phyloP scores from a whole-genome alignment of 2,888 invertebrate genomes.

The Drosophila aldrichi region DNA sequence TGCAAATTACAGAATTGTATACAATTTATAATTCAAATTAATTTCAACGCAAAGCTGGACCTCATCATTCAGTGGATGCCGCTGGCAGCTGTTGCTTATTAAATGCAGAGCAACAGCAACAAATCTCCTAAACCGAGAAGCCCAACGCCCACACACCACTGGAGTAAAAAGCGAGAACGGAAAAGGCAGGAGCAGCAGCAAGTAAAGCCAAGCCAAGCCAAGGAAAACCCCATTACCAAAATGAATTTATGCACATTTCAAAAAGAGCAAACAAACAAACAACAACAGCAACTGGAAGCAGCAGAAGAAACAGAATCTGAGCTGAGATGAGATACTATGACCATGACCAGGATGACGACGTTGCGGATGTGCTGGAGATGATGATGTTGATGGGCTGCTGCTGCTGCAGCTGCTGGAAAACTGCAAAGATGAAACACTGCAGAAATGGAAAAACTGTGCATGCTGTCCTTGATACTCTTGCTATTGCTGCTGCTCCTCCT shows the following conservation, averaged over 20 bases:
- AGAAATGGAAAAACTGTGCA: slow-evolving; percentile 39
- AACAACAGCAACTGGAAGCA: not conserved
- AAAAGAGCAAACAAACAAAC: slow-evolving; percentile 64
- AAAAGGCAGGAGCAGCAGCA: slow-evolving; percentile 25
- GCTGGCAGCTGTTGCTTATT: slow-evolving; percentile 53
- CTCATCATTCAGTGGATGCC: slow-evolving; percentile 36
- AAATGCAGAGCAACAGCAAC: slow-evolving; percentile 36
- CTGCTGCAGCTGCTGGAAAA: slow-evolving; percentile 20
- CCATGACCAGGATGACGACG: slow-evolving; percentile 48
- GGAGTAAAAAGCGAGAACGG: no score
- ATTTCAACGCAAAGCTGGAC: slow-evolving; percentile 49
- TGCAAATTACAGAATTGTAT: slow-evolving; percentile 44
- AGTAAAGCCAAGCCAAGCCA: slow-evolving; percentile 30
- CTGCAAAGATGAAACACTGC: slow-evolving; percentile 53
- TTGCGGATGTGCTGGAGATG: slow-evolving; percentile 47
- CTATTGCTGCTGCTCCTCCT: not conserved
- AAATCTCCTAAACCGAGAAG: slow-evolving; percentile 66
- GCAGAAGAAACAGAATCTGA: slow-evolving; percentile 15
- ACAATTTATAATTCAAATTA: slow-evolving; percentile 60
- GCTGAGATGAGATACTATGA: slow-evolving; percentile 31
- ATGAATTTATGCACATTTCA: slow-evolving; percentile 79
- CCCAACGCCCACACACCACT: slow-evolving; percentile 47
- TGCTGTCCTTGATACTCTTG: not conserved
- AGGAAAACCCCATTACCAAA: slow-evolving; percentile 75
- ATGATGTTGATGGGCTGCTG: slow-evolving; percentile 56